These are phyloP conservation scores for Trichogramma pretiosum DNA, from an alignment of 1,140 invertebrate genomes.

Conservation along the genomic window DNA sequence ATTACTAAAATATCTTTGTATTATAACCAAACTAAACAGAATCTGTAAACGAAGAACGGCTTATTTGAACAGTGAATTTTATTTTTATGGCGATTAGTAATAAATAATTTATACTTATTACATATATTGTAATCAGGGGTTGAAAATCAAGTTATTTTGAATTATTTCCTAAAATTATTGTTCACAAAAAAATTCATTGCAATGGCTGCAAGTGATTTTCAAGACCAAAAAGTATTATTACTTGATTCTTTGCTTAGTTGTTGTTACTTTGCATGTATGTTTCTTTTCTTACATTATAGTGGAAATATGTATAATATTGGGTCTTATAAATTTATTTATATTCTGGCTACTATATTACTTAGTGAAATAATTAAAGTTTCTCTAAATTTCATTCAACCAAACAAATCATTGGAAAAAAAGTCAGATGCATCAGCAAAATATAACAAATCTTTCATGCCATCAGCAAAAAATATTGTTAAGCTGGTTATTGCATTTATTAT, in stretches of 20 bases:
- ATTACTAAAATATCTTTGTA: too few species aligned
- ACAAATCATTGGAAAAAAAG: conserved; percentile 23
- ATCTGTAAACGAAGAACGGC: too few species aligned
- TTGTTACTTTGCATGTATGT: conserved; percentile 38
- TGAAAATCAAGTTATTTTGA: too few species aligned
- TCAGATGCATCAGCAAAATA: conserved; percentile 21
- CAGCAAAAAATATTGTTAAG: conserved; percentile 35
- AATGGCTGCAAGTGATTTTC: too few species aligned
- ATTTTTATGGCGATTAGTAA: too few species aligned
- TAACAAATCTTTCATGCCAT: conserved; percentile 26
- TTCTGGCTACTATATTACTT: conserved; percentile 37
- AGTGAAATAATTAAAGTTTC: conserved; percentile 36
- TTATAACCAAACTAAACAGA: too few species aligned
- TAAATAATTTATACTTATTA: too few species aligned
- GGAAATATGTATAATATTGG: conserved; percentile 38
- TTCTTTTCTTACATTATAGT: conserved; percentile 35
- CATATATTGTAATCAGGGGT: too few species aligned
- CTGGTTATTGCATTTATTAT: conserved; percentile 24
- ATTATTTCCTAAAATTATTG: conserved; percentile 3
- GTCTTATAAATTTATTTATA: conserved; percentile 35
- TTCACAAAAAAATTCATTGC: not conserved
- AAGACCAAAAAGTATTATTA: conserved; percentile 33
- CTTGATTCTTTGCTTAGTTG: conserved; percentile 39
- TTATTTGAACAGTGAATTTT: too few species aligned
- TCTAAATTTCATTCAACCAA: conserved; percentile 30